Evolutionary conservation across 1,140 invertebrate species (phyloP).

Genomic region (Scaptomyza hsui): DNA sequence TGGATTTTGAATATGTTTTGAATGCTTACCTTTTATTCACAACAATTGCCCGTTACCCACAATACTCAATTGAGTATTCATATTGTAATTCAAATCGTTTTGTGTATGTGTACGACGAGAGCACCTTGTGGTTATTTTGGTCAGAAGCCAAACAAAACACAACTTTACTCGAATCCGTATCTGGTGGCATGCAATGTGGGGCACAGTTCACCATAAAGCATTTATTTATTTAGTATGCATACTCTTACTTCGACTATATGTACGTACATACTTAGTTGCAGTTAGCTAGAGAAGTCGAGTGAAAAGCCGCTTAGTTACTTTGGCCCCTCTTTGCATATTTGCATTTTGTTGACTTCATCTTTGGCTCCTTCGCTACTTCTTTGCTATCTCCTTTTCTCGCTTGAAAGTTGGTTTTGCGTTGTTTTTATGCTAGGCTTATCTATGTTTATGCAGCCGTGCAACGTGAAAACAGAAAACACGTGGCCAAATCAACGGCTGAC

Average conservation of each 20-base stretch:
- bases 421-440: constrained; percentile 52
- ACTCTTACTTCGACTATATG: not conserved
- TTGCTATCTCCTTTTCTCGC: not conserved
- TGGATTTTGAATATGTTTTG: not conserved
- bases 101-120: constrained; percentile 12
- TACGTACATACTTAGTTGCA: not conserved
- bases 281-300: constrained; percentile 15
- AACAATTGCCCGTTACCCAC: not conserved
- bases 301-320: constrained; percentile 45
- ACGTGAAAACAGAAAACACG: constrained; percentile 42
- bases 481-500: constrained; percentile 28
- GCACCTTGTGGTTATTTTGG: constrained; percentile 74
- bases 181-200: constrained; percentile 61
- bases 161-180: constrained; percentile 21
- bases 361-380: not conserved
- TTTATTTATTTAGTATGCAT: constrained; percentile 4
- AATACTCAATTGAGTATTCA: constrained; percentile 33
- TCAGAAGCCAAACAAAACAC: constrained; percentile 73
- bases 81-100: constrained; percentile 73
- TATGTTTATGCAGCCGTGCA: constrained; percentile 62
- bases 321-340: constrained; percentile 25
- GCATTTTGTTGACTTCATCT: constrained; percentile 51
- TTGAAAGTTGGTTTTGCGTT: constrained; percentile 32
- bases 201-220: constrained; percentile 28
- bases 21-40: constrained; percentile 8